Percentiles rank a stretch among this genome's conserved stretches.
These are phyloP conservation scores for Drosophila quadrilineata DNA, from an alignment of 1,140 invertebrate genomes.

Conservation along the genomic window DNA sequence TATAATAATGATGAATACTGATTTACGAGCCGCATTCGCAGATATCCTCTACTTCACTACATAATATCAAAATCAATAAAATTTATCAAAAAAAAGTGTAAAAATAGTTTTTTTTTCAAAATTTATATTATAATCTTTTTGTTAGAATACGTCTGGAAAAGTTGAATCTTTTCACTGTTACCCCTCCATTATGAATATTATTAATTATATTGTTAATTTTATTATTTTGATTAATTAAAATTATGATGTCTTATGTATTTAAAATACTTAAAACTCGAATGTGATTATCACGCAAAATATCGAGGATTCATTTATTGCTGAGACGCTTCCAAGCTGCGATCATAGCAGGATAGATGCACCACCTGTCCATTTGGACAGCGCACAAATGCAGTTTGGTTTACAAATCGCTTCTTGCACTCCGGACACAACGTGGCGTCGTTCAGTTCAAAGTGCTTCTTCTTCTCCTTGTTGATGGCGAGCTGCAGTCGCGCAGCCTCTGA, in stretches of 20 bases:
- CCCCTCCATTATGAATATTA: no score
- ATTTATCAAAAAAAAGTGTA: no score
- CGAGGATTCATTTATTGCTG: slow-evolving; percentile 27
- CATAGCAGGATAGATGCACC: slow-evolving; percentile 93
- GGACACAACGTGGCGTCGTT: slow-evolving; percentile 93
- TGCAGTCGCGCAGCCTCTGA: slow-evolving; percentile 92
- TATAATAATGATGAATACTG: no score
- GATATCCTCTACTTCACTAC: no score
- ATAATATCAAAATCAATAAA: no score
- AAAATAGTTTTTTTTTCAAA: no score
- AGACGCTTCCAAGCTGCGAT: slow-evolving; percentile 38
- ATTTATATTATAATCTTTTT: no score
- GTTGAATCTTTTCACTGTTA: no score
- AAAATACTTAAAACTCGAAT: slow-evolving; percentile 1
- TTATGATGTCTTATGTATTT: not conserved
- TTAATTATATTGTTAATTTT: no score
- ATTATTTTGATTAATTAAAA: no score
- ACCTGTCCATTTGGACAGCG: slow-evolving; percentile 95
- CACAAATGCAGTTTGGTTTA: slow-evolving; percentile 95
- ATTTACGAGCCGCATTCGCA: no score
- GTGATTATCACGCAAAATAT: slow-evolving; percentile 30
- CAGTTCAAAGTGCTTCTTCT: slow-evolving; percentile 91
- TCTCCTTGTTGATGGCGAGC: slow-evolving; percentile 89
- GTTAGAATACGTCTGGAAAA: no score
- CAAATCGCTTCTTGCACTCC: slow-evolving; percentile 95